Evolutionary conservation across 2,888 invertebrate species (phyloP).

Genomic region (Xiphydria camelus): DNA sequence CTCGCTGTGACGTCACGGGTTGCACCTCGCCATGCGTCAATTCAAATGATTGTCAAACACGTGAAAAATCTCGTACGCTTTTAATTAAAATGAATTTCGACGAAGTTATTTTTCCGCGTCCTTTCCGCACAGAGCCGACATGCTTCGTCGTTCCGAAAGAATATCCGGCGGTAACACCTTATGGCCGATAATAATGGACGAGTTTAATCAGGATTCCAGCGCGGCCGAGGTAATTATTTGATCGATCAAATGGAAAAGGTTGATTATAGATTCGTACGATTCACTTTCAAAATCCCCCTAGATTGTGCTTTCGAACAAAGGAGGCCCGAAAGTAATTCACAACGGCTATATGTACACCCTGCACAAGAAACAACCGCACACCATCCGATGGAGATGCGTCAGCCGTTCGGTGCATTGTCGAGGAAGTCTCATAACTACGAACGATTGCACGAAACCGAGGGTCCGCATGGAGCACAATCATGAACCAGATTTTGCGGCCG

Average conservation of each 20-base stretch:
- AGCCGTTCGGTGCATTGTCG: conserved; percentile 56
- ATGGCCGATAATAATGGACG: no score
- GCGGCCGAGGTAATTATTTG: conserved; percentile 8
- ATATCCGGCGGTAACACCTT: no score
- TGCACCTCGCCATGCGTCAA: no score
- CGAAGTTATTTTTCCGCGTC: no score
- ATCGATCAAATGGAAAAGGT: neutral
- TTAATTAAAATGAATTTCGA: no score
- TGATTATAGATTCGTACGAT: neutral
- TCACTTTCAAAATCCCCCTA: no score
- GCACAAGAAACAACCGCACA: conserved; percentile 57
- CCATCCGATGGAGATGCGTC: conserved; percentile 59
- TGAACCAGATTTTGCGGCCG: conserved; percentile 55
- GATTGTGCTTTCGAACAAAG: conserved; percentile 58
- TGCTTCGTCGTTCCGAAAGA: no score
- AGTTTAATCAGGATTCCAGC: conserved; percentile 10
- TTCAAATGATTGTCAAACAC: no score
- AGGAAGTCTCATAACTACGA: conserved; percentile 56
- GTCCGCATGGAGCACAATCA: conserved; percentile 59
- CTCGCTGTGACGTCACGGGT: no score
- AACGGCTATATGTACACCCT: conserved; percentile 60
- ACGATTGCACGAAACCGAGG: conserved; percentile 49
- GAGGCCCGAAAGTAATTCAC: conserved; percentile 59
- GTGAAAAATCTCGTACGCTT: no score
- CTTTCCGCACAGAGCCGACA: no score